Conservation (phyloP, 2,888 invertebrate species). For the Neoscelio sp. region DNA sequence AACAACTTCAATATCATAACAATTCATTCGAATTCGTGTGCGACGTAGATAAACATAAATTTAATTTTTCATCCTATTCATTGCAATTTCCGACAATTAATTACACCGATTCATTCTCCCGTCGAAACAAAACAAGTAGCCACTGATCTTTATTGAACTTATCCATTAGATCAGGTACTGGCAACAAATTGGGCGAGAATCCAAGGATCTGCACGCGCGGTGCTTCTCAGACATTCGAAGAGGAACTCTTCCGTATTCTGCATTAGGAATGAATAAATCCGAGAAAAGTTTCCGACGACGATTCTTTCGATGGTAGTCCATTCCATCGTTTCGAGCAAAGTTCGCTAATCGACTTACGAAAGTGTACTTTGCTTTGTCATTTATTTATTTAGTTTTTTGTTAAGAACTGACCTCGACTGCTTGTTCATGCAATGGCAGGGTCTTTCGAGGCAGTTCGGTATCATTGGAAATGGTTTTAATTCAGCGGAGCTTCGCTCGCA, state of each 20-base stretch:
- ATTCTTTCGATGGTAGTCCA: conserved; percentile 63
- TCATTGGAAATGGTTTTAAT: conserved; percentile 33
- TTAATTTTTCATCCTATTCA: no score
- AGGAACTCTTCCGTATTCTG: conserved; percentile 46
- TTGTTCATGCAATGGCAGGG: conserved; percentile 45
- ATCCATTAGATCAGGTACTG: conserved; percentile 39
- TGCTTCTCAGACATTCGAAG: conserved; percentile 21
- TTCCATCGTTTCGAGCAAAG: conserved; percentile 56
- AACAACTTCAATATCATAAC: no score
- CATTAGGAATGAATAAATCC: conserved; percentile 62
- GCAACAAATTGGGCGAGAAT: conserved; percentile 57
- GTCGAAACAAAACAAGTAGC: neutral
- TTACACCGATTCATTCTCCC: neutral
- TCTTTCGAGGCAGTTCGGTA: conserved; percentile 17
- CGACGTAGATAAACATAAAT: no score
- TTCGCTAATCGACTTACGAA: conserved; percentile 67
- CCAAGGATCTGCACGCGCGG: conserved; percentile 53
- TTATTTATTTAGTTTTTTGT: conserved; percentile 66
- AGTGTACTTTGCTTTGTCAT: conserved; percentile 66
- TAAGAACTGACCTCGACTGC: conserved; percentile 55
- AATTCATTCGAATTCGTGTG: no score
- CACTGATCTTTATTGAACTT: conserved; percentile 33
- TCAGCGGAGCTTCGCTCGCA: neutral
- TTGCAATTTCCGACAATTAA: no score
- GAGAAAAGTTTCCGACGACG: conserved; percentile 55